These are phyloP conservation scores for Macrophya annulata DNA, from an alignment of 2,888 invertebrate species.

Conservation along the genomic window DNA sequence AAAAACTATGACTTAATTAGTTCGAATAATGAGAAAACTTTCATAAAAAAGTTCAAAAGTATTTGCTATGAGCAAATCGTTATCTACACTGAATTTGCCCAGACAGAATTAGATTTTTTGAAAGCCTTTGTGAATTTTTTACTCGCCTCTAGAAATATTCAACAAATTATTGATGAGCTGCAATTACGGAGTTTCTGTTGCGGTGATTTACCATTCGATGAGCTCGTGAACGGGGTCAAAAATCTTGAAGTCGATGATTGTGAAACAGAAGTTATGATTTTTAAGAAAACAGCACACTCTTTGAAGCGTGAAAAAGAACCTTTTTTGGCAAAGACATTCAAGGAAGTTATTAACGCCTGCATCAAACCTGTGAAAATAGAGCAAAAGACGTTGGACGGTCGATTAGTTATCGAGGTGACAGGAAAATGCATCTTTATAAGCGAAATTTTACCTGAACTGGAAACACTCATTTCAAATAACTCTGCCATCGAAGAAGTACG, in stretches of 20 bases:
- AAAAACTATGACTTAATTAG: not conserved
- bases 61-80: not conserved
- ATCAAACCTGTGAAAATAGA: constrained; percentile 58
- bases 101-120: constrained; percentile 59
- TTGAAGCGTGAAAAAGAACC: constrained; percentile 38
- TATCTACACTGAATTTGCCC: not conserved
- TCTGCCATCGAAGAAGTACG: constrained; percentile 64
- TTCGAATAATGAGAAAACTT: not conserved
- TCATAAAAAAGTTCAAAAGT: not conserved
- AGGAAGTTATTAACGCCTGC: constrained; percentile 56
- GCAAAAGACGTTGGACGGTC: constrained; percentile 57
- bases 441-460: constrained; percentile 58
- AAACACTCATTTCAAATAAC: constrained; percentile 25
- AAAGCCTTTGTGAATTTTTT: constrained; percentile 58
- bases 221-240: constrained; percentile 54
- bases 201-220: constrained; percentile 51
- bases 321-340: constrained; percentile 47
- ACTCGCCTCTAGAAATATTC: constrained; percentile 44
- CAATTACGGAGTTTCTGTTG: constrained; percentile 57
- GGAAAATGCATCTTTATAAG: constrained; percentile 62
- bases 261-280: constrained; percentile 45
- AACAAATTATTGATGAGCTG: constrained; percentile 51
- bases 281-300: constrained; percentile 49
- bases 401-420: constrained; percentile 62
- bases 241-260: constrained; percentile 52